Evolutionary conservation across 2,888 invertebrate genomes (phyloP), one percentile per base, ranked within the genome.

Genomic region (Eulithis prunata): DNA sequence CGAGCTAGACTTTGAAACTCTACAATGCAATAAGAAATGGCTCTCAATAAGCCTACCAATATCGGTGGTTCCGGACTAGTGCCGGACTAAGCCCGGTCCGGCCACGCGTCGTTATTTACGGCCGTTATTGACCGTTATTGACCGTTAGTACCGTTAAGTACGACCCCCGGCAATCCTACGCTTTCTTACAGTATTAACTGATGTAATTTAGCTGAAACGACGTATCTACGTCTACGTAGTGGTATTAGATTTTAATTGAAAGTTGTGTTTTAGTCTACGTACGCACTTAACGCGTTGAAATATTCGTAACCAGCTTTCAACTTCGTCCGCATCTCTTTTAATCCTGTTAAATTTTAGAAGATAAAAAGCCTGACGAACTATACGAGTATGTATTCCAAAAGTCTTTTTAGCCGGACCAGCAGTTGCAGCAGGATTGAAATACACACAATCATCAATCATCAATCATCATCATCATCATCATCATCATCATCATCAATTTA

Each of bases 41-140:
- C 47, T 54, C 11, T 45, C 45, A 55, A 68, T 61, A 61, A 61
- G 51, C 54, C 43, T 38, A 52, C 64, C 60, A 64, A 68, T 64
- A 68, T 64, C 49, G 38, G 52, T 51, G 56, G 57, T 62, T 66
- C 47, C 62, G 45, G 63, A 59, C 52, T 68, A 68, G 56, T 59
- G 54, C 45, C 46, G 57, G 49, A 56, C 66, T 71, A 70, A 74
- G 68, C 67, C 66, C 61, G 65, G 68, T 61, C 68, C 66, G 54
- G 66, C 68, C 68, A 57, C 53, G 53, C 54, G 47, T 38, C 68
- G 71, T 69, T 70, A 82, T 80, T 78, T 81, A 82, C 78, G 68
- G 21, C 21, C 49, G 71, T 78, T 80, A 82, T 80, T 79, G 81
- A 80, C 80, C 80, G 71, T 78, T 80, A 82, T 80, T 79, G 81